Evolutionary conservation across 2,113 vertebrate genomes (phyloP), one percentile per base, ranked within the genome.

Genomic region (Aspidoscelis tigris): DNA sequence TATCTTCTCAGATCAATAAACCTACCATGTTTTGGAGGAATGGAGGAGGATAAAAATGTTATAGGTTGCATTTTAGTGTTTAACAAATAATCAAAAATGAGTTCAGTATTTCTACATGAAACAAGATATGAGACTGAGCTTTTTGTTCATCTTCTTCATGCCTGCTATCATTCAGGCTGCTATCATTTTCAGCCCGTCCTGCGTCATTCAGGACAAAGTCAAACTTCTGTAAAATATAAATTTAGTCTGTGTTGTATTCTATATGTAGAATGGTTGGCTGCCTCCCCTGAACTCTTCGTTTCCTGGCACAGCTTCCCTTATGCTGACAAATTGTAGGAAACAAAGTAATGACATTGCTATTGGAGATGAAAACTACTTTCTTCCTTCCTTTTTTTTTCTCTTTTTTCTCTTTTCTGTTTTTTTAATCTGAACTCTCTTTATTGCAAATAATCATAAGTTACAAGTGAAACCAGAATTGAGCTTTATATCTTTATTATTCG

Each of bases 361-460:
- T 50, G 68, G 55, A 84, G 69, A 84, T 73, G 16, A 84, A 84
- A 88, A 1, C 0, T 44, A 47, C 3, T 61, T 82, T 65, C 72
- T 77, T 86, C 72, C 1, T 61, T 71, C 4, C 41, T 80, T 64
- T 33, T 33, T 33, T 33, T 33, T 33, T 33, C 71, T 77, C 81
- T 74, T 2, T 65, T 74, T 16, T 64, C 33, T 33, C 33, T 33
- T 33, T 33, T 71, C 76, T 82, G 65, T 2, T 66, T 75, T 20
- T n/a, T 0, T 26, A 77, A 5, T 72, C 3, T 39, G 5, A 82
- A 69, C 58, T 87, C 85, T 41, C 44, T 4, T 4, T 76, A 89
- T 87, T 84, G 76, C 76, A 79, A 79, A 79, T 84, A 84, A 74
- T 65, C 76, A 74, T 79, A 79, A 69, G 69, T 84, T 84, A 65